phyloP scores from a whole-genome alignment of 2,797 vertebrate genomes.

The Periparus ater region DNA sequence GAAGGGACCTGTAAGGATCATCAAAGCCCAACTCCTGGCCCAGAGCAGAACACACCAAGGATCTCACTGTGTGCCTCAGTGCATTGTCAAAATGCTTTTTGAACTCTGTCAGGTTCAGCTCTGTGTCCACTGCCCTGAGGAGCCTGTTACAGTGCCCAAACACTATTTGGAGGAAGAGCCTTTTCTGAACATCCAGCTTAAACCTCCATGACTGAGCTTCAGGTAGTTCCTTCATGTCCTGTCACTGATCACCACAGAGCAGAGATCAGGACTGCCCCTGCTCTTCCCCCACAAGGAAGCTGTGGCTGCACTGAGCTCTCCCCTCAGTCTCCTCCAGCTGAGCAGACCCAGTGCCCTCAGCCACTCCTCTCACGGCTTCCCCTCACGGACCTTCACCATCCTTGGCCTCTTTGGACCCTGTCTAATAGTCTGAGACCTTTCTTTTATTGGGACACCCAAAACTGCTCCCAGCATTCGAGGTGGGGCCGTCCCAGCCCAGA shows the following conservation, averaged over 20 bases:
- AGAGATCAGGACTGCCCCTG: too few relatives aligned
- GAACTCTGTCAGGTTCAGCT: not conserved
- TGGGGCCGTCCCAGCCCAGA: accelerated
- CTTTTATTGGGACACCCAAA: too few relatives aligned
- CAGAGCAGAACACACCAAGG: not conserved
- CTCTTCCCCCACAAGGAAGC: too few relatives aligned
- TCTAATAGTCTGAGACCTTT: too few relatives aligned
- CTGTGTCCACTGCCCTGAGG: not conserved
- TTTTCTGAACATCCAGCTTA: not conserved
- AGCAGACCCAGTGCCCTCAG: not conserved
- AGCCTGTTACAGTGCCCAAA: not conserved
- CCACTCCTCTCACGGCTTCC: too few relatives aligned
- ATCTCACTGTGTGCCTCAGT: not conserved
- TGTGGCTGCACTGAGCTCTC: too few relatives aligned
- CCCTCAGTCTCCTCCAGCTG: not conserved
- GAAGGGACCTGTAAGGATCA: not conserved
- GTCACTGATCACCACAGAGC: not conserved
- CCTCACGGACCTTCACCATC: too few relatives aligned
- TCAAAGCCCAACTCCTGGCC: not conserved
- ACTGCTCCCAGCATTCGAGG: accelerated
- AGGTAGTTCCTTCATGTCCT: accelerated
- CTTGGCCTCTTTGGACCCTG: too few relatives aligned
- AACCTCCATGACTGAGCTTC: not conserved
- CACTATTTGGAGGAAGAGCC: accelerated
- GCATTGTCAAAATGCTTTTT: not conserved